Conservation (phyloP, 2,888 invertebrate species). For the Oscheius myriophilus region DNA sequence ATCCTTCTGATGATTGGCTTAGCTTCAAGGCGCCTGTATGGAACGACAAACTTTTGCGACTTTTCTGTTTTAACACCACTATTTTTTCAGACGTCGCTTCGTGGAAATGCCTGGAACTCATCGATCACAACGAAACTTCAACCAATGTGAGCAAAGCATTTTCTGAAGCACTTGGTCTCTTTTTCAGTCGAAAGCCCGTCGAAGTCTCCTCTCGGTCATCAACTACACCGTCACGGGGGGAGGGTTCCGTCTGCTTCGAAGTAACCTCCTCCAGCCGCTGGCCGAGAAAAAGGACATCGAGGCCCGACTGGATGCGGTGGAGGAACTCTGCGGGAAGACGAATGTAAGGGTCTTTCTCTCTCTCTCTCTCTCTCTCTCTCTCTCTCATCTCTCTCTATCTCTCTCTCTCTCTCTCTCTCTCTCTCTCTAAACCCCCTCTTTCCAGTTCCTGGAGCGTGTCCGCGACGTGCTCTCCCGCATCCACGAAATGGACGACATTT, state of each 20-base stretch:
- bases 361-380: background rate
- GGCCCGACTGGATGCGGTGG: slow-evolving; percentile 80
- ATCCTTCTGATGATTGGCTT: no score
- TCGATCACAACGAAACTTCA: slow-evolving; percentile 50
- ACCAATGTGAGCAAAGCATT: background rate
- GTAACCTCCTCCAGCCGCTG: slow-evolving; percentile 81
- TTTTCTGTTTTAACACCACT: no score
- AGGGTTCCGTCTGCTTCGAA: slow-evolving; percentile 83
- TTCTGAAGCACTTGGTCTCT: background rate
- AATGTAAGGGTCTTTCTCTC: slow-evolving; percentile 22
- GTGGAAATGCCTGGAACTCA: slow-evolving; percentile 79
- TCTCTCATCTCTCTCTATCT: background rate
- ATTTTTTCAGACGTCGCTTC: slow-evolving; percentile 83
- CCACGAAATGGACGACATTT: slow-evolving; percentile 82
- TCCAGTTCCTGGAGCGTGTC: slow-evolving; percentile 52
- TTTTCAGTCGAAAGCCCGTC: slow-evolving; percentile 9
- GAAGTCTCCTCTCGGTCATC: slow-evolving; percentile 13
- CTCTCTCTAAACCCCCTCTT: slow-evolving; percentile 17
- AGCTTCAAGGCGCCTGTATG: no score
- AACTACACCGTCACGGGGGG: slow-evolving; percentile 68
- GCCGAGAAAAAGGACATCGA: slow-evolving; percentile 79
- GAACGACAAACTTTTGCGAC: no score
- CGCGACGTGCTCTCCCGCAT: slow-evolving; percentile 74
- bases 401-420: background rate
- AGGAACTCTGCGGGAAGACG: slow-evolving; percentile 80